Conservation (phyloP, 53 echinoderm and acorn worm genomes). For the Echinarachnius parma region DNA sequence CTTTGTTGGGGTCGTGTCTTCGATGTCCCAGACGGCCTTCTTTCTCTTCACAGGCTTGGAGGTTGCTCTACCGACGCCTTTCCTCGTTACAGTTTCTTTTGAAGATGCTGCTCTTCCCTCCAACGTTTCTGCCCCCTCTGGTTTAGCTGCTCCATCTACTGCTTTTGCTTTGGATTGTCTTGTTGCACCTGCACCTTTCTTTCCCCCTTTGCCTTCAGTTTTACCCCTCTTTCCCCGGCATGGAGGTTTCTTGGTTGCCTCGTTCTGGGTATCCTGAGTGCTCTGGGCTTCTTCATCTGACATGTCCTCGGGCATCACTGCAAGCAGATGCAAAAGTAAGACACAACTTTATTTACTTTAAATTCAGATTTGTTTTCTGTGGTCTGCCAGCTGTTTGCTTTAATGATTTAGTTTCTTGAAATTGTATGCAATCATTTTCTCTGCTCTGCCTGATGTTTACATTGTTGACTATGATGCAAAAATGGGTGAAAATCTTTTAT, state of each 20-base stretch:
- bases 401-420: too few species aligned
- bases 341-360: background rate
- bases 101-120: slow-evolving; percentile 2
- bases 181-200: background rate
- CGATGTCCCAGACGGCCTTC: background rate
- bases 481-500: too few species aligned
- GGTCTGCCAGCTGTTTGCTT: too few species aligned
- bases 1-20: slow-evolving; percentile 14
- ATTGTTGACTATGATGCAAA: too few species aligned
- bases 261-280: background rate
- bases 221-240: background rate
- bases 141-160: background rate
- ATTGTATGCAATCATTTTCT: too few species aligned
- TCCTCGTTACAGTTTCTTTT: background rate
- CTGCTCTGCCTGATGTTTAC: too few species aligned
- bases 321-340: background rate
- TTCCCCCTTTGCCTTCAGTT: slow-evolving; percentile 3
- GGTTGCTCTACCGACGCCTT: background rate
- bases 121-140: background rate
- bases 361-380: slow-evolving; percentile 14
- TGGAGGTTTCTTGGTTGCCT: background rate
- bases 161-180: background rate
- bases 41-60: slow-evolving; percentile 22
- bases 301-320: slow-evolving; percentile 23
- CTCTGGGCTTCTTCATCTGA: slow-evolving; percentile 13